A percentile compares a stretch with the other conserved stretches of the same genome.
These are phyloP conservation scores for Eremophila alpestris DNA, from an alignment of 2,797 vertebrate genomes.

Conservation along the genomic window DNA sequence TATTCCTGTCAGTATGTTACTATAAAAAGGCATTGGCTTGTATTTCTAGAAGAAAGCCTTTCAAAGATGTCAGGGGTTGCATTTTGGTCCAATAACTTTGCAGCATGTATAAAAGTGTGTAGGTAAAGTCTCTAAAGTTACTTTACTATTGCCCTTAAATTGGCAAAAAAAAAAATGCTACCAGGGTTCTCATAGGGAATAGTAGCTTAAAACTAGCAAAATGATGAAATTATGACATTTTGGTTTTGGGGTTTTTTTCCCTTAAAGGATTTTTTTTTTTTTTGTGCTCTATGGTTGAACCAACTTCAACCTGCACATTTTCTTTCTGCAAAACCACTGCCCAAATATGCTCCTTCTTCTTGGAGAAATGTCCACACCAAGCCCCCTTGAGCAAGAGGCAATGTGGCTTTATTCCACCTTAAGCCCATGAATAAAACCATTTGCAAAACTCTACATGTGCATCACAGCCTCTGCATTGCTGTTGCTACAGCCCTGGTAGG, in stretches of 20 bases:
- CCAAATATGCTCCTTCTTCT: not conserved
- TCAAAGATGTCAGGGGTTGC: not conserved
- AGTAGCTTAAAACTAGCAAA: not conserved
- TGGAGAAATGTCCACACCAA: not conserved
- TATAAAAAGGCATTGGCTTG: conserved; percentile 41
- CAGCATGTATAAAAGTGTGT: not conserved
- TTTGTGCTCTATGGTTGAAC: not conserved
- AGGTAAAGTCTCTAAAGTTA: not conserved
- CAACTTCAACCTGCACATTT: not conserved
- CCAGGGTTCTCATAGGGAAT: not conserved
- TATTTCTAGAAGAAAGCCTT: not conserved
- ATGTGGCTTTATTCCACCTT: not conserved
- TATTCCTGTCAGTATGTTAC: not conserved
- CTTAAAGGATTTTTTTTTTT: not conserved
- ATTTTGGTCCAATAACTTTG: not conserved
- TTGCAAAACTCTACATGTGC: not conserved
- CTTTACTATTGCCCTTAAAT: not conserved
- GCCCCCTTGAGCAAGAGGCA: not conserved
- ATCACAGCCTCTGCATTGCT: not conserved
- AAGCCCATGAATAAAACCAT: not conserved
- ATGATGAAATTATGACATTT: not conserved
- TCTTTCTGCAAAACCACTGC: not conserved
- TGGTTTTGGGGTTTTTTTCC: rapidly evolving
- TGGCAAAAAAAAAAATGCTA: not conserved
- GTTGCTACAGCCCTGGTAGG: not conserved